Percentiles rank a stretch among this genome's conserved stretches.
phyloP scores from a whole-genome alignment of 2,888 invertebrate species.

The Sussaba pulchella region DNA sequence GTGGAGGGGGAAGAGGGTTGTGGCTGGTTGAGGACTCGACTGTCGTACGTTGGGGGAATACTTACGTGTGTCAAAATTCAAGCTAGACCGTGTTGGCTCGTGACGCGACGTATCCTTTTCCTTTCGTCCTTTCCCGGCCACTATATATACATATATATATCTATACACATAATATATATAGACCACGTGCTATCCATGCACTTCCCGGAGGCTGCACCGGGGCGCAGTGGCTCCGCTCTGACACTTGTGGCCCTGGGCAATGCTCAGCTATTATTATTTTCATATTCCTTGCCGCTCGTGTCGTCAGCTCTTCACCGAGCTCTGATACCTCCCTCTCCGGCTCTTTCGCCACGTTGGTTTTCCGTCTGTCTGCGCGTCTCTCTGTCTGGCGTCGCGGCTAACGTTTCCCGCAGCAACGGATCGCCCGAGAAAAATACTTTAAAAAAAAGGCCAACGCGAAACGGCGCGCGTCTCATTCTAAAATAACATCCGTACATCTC shows the following conservation, averaged over 20 bases:
- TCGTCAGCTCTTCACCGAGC: conserved; percentile 65
- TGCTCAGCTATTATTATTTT: conserved; percentile 82
- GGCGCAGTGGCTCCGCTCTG: conserved; percentile 68
- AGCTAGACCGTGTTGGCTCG: conserved; percentile 50
- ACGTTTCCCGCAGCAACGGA: conserved; percentile 48
- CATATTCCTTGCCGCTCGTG: conserved; percentile 80
- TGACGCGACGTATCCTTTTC: conserved; percentile 68
- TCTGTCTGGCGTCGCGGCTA: conserved; percentile 67
- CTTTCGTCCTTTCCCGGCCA: conserved; percentile 68
- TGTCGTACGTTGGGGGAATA: conserved; percentile 69
- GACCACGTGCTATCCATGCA: conserved; percentile 51
- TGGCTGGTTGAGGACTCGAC: background rate
- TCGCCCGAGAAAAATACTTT: no score
- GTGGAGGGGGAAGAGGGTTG: conserved; percentile 21
- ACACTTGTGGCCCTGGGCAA: conserved; percentile 82
- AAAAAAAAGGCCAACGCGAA: conserved; percentile 63
- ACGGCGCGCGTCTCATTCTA: conserved; percentile 34
- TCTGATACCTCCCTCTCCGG: conserved; percentile 48
- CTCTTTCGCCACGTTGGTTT: conserved; percentile 61
- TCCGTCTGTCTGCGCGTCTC: conserved; percentile 71
- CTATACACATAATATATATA: no score
- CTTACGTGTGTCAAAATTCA: conserved; percentile 82
- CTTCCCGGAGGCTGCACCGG: conserved; percentile 69
- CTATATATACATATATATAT: background rate
- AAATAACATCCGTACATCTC: conserved; percentile 69